Percentiles rank a stretch among this genome's conserved stretches.
These are phyloP conservation scores for Pantherophis alleghaniensis DNA, from an alignment of 2,797 vertebrate species.

Conservation along the genomic window DNA sequence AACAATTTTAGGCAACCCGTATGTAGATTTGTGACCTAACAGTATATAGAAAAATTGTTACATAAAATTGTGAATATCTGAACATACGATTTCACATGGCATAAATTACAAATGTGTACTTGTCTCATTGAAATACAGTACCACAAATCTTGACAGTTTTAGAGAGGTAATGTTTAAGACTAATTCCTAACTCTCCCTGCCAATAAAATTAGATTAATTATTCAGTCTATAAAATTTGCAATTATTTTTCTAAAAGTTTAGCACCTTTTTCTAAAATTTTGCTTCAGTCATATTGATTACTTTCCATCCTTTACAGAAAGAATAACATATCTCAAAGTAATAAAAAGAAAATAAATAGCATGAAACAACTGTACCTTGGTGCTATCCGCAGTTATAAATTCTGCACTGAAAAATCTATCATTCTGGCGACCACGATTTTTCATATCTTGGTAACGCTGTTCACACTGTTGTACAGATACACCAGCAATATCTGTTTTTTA, in stretches of 20 bases:
- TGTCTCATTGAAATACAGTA: background rate
- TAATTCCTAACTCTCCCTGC: background rate
- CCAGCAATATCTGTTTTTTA: constrained; percentile 85
- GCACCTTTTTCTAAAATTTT: background rate
- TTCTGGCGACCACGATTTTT: constrained; percentile 76
- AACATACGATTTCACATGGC: background rate
- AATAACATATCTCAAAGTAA: background rate
- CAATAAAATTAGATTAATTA: background rate
- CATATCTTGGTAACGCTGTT: constrained; percentile 89
- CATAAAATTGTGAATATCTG: background rate
- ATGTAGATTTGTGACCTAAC: background rate
- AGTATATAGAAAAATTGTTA: background rate
- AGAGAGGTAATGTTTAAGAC: background rate
- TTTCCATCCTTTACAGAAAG: background rate
- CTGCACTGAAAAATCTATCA: constrained; percentile 85
- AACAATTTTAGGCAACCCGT: background rate
- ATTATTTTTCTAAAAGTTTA: background rate
- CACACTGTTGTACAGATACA: constrained; percentile 92
- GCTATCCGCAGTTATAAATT: constrained; percentile 92
- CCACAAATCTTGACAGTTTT: background rate
- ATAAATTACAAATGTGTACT: background rate
- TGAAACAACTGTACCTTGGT: constrained; percentile 78
- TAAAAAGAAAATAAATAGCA: background rate
- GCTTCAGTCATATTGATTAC: background rate
- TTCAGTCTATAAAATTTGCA: background rate